Percentiles rank a stretch among this genome's conserved stretches.
Evolutionary conservation across 2,888 invertebrate species (phyloP).

Genomic region (Trisateles emortualis): DNA sequence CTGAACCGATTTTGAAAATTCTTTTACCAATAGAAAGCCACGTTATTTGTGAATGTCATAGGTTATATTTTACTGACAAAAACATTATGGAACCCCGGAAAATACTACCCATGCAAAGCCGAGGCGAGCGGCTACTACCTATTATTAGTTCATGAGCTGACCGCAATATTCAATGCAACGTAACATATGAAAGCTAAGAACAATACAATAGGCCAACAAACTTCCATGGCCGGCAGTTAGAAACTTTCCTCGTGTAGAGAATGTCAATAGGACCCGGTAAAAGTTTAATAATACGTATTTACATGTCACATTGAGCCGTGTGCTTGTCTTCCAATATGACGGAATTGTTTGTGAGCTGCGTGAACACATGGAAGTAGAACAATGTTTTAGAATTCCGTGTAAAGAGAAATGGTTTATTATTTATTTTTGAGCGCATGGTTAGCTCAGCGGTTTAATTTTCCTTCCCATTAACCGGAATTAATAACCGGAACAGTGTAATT

Average conservation of each 20-base stretch:
- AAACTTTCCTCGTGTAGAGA: conserved; percentile 31
- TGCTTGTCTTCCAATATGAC: neutral
- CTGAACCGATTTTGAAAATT: no score
- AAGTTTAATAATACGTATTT: conserved; percentile 31
- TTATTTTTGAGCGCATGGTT: no score
- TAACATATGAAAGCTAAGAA: conserved; percentile 21
- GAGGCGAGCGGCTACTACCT: neutral
- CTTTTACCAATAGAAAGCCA: no score
- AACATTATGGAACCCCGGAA: no score
- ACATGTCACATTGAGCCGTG: conserved; percentile 13
- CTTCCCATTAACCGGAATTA: no score
- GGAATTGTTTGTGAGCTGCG: neutral
- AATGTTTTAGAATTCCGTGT: no score
- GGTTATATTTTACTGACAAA: no score
- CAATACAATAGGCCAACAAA: conserved; percentile 18
- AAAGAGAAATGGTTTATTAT: no score
- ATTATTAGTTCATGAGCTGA: neutral
- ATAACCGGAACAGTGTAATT: no score
- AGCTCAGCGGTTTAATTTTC: no score
- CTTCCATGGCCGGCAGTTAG: conserved; percentile 28
- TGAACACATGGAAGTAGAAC: neutral
- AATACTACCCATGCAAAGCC: neutral
- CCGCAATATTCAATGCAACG: conserved; percentile 16
- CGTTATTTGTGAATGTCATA: no score
- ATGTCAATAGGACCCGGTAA: conserved; percentile 30